Evolutionary conservation across 1,140 invertebrate species (phyloP).

Genomic region (Conus ventricosus): DNA sequence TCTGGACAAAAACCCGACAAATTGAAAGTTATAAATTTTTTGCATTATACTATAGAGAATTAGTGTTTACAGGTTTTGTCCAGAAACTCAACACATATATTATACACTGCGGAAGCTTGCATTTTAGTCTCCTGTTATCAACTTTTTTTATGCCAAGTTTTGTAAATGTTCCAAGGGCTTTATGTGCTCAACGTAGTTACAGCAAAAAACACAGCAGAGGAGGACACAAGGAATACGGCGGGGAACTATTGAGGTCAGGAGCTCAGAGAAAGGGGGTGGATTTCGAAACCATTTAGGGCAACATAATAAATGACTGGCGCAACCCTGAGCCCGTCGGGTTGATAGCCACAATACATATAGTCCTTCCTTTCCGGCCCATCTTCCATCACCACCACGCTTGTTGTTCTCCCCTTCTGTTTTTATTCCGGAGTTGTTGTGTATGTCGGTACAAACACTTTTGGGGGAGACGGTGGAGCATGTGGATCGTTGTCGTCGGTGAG

Average conservation of each 20-base stretch:
- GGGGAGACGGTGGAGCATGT: no score
- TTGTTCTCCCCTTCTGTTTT: neutral
- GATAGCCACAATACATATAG: constrained; percentile 53
- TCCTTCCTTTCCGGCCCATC: neutral
- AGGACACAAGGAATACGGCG: constrained; percentile 56
- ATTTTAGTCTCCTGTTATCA: no score
- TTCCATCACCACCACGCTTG: neutral
- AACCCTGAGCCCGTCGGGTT: constrained; percentile 59
- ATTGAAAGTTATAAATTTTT: no score
- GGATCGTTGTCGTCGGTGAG: neutral
- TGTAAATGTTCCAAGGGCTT: no score
- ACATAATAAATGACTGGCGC: constrained; percentile 66
- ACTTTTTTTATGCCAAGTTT: no score
- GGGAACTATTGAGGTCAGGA: constrained; percentile 57
- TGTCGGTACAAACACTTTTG: neutral
- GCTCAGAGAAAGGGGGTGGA: constrained; percentile 60
- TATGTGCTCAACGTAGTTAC: constrained; percentile 30
- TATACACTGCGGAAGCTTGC: no score
- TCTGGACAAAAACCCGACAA: no score
- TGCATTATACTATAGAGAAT: no score
- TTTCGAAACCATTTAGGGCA: constrained; percentile 70
- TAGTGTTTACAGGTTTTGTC: no score
- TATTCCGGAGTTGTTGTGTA: neutral
- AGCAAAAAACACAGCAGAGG: constrained; percentile 60
- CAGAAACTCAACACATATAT: no score